phyloP scores from a whole-genome alignment of 2,888 invertebrate species.

The Drosophila cracens region DNA sequence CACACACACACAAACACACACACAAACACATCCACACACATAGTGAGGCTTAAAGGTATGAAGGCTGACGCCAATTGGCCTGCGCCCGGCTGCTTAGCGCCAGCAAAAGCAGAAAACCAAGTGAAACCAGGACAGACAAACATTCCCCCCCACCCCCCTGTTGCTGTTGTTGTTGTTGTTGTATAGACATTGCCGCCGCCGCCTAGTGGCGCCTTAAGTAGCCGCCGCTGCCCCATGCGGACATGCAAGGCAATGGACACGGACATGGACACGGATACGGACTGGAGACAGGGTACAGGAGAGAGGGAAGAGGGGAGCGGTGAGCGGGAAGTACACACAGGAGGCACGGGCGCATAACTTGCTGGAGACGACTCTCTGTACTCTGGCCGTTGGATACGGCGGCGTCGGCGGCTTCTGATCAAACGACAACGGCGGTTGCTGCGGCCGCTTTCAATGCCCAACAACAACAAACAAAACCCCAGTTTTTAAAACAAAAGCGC shows the following conservation, averaged over 20 bases:
- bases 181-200: constrained; percentile 55
- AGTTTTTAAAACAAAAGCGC: constrained; percentile 72
- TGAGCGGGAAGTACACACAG: background rate
- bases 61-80: constrained; percentile 77
- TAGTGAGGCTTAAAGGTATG: constrained; percentile 56
- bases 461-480: constrained; percentile 35
- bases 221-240: constrained; percentile 63
- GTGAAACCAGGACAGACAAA: constrained; percentile 46
- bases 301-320: background rate
- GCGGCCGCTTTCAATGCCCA: constrained; percentile 61
- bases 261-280: constrained; percentile 21
- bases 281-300: background rate
- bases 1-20: background rate
- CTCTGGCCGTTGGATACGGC: constrained; percentile 32
- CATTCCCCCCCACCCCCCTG: constrained; percentile 17
- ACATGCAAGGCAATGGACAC: constrained; percentile 49
- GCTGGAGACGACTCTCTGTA: constrained; percentile 34
- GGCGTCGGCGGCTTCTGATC: constrained; percentile 66
- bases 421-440: constrained; percentile 60
- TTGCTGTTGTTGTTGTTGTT: constrained; percentile 38
- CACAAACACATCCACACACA: constrained; percentile 9
- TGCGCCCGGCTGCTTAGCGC: constrained; percentile 61
- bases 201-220: constrained; percentile 76
- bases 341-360: constrained; percentile 60
- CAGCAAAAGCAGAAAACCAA: constrained; percentile 53